Conservation (phyloP, 2,797 vertebrate genomes). For the Gouania willdenowi region DNA sequence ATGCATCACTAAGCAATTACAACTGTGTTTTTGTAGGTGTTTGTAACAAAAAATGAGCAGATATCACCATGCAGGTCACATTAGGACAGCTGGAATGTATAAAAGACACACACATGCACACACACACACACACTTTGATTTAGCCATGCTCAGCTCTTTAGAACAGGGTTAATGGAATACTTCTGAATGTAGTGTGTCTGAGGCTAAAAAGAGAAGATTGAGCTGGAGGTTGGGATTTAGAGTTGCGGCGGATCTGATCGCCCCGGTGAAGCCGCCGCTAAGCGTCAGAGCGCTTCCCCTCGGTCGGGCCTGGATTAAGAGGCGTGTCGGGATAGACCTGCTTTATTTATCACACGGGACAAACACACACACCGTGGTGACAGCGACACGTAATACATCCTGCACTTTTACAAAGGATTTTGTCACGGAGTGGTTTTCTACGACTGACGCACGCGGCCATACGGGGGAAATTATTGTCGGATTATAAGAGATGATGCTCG, state of each 20-base stretch:
- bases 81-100: constrained; percentile 14
- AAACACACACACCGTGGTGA: constrained; percentile 6
- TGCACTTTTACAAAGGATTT: constrained; percentile 60
- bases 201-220: constrained; percentile 51
- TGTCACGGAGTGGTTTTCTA: constrained; percentile 50
- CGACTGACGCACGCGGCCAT: constrained; percentile 36
- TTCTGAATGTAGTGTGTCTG: constrained; percentile 60
- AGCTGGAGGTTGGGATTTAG: constrained; percentile 54
- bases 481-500: constrained; percentile 64
- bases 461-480: constrained; percentile 50
- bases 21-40: no score
- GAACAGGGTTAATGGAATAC: constrained; percentile 73
- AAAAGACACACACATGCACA: constrained; percentile 24
- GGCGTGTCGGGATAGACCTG: constrained; percentile 50
- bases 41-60: no score
- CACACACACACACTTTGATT: constrained; percentile 36
- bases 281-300: constrained; percentile 58
- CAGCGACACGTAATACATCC: constrained; percentile 30
- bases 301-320: constrained; percentile 65
- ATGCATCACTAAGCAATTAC: no score
- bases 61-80: constrained; percentile 6
- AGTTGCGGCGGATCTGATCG: constrained; percentile 23
- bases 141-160: constrained; percentile 51
- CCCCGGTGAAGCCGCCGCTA: constrained; percentile 49
- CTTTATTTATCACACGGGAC: constrained; percentile 39